Percentiles rank a stretch among this genome's conserved stretches.
These are phyloP conservation scores for Anarhynchus alexandrinus DNA, from an alignment of 2,113 vertebrate genomes.

Conservation along the genomic window DNA sequence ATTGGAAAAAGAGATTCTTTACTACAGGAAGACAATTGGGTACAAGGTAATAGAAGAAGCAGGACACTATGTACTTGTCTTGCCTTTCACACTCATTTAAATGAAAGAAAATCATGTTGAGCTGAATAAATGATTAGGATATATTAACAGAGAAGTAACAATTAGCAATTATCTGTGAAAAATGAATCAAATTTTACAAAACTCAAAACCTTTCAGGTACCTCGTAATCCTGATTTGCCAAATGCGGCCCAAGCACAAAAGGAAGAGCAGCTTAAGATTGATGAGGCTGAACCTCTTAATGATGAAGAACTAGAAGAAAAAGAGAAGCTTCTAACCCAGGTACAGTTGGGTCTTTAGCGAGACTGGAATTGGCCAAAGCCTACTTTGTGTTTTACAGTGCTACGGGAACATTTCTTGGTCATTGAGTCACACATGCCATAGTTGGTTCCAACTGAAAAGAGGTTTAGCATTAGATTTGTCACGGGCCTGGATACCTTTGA, in stretches of 20 bases:
- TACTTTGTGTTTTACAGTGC: neutral
- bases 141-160: neutral
- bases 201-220: conserved; percentile 79
- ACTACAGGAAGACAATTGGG: conserved; percentile 98
- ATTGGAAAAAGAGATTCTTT: conserved; percentile 96
- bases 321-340: conserved; percentile 95
- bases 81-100: neutral
- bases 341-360: conserved; percentile 8
- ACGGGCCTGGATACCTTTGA: neutral
- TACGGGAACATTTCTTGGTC: neutral
- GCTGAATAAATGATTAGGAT: neutral
- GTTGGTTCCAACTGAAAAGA: neutral
- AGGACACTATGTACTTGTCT: neutral
- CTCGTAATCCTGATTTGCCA: conserved; percentile 92
- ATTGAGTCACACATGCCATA: fast-evolving
- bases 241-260: conserved; percentile 93
- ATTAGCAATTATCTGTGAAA: neutral
- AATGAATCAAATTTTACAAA: neutral
- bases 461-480: neutral
- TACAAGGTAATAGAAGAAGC: conserved; percentile 86
- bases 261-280: conserved; percentile 96
- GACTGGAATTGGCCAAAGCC: neutral
- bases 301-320: conserved; percentile 98
- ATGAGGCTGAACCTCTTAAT: conserved; percentile 93
- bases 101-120: neutral